These are phyloP conservation scores for Gonioctena quinquepunctata DNA, from an alignment of 1,140 invertebrate genomes.

Conservation along the genomic window DNA sequence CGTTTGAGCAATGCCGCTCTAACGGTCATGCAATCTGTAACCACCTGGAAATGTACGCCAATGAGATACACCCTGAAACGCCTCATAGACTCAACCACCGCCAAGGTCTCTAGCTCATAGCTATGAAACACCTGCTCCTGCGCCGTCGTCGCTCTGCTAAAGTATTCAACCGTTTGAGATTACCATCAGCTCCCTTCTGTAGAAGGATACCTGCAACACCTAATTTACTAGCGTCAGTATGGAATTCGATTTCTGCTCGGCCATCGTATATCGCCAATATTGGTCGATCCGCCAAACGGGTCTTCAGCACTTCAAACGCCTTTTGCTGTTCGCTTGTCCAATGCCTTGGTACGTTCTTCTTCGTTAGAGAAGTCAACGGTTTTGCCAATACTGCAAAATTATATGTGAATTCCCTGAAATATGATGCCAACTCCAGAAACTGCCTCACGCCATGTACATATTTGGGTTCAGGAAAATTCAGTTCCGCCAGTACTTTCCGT, in stretches of 20 bases:
- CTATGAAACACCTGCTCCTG: constrained; percentile 26
- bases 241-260: too few relatives aligned
- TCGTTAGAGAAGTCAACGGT: not conserved
- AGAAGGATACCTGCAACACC: too few relatives aligned
- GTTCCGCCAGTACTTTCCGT: not conserved
- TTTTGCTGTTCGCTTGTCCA: too few relatives aligned
- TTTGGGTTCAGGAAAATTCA: not conserved
- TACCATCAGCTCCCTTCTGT: too few relatives aligned
- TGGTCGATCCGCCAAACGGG: too few relatives aligned
- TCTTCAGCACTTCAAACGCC: not conserved
- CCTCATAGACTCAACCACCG: constrained; percentile 44
- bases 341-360: too few relatives aligned
- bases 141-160: constrained; percentile 26
- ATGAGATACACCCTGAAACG: constrained; percentile 42
- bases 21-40: constrained; percentile 43
- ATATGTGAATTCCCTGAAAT: not conserved
- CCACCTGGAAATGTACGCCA: constrained; percentile 29
- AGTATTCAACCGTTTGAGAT: constrained; percentile 35
- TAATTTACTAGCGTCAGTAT: too few relatives aligned
- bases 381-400: not conserved
- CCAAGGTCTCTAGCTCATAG: constrained; percentile 32
- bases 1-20: constrained; percentile 31
- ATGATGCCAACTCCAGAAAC: not conserved
- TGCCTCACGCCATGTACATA: not conserved
- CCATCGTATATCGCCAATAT: too few relatives aligned